phyloP scores from a whole-genome alignment of 2,797 vertebrate genomes.

The Coluber constrictor region DNA sequence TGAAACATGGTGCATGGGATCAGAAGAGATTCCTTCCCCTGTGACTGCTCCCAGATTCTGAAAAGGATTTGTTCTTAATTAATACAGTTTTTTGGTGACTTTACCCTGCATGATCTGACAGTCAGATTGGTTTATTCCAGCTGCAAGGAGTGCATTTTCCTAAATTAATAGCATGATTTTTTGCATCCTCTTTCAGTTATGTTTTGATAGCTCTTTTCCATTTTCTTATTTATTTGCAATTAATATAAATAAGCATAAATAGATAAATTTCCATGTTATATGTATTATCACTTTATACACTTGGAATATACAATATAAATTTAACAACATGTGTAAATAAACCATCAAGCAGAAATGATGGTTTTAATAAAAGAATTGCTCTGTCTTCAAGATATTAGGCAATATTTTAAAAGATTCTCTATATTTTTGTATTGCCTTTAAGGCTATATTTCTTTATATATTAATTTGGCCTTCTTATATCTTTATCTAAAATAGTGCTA shows the following conservation, averaged over 20 bases:
- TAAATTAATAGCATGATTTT: background rate
- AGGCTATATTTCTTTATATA: background rate
- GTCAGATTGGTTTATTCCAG: background rate
- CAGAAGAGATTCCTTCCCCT: background rate
- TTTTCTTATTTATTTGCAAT: background rate
- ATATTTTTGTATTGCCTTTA: conserved; percentile 8
- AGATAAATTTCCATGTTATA: background rate
- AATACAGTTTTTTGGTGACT: no score
- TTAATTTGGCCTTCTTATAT: conserved; percentile 19
- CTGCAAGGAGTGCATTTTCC: background rate
- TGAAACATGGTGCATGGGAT: background rate
- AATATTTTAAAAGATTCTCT: background rate
- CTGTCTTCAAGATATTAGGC: background rate
- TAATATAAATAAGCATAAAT: background rate
- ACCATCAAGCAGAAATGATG: background rate
- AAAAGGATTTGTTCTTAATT: background rate
- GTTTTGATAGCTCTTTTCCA: background rate
- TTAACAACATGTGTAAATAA: background rate
- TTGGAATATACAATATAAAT: background rate
- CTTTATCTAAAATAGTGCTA: background rate
- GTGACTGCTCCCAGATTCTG: background rate
- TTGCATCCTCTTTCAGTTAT: background rate
- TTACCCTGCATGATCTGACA: background rate
- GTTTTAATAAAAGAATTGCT: background rate
- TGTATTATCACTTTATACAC: background rate